phyloP scores from a whole-genome alignment of 2,797 vertebrate species.

The Aeoliscus strigatus region DNA sequence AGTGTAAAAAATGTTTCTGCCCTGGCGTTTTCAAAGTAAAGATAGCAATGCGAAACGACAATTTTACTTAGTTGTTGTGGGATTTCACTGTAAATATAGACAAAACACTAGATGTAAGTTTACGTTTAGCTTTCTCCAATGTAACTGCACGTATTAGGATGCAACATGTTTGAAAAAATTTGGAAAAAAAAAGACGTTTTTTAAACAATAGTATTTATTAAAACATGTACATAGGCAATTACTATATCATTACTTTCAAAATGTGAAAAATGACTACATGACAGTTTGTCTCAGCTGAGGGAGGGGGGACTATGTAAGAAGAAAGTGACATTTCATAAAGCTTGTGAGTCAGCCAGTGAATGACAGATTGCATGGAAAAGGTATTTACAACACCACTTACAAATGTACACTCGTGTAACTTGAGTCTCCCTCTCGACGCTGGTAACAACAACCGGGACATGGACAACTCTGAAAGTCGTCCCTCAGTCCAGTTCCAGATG shows the following conservation, averaged over 20 bases:
- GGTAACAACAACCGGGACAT: conserved; percentile 8
- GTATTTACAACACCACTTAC: conserved; percentile 55
- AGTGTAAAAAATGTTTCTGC: conserved; percentile 14
- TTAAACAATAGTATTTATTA: conserved; percentile 62
- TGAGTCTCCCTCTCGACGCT: conserved; percentile 13
- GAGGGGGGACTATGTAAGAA: conserved; percentile 25
- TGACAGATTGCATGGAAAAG: conserved; percentile 43
- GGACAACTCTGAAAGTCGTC: not conserved
- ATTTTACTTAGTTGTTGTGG: no score
- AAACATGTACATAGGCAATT: conserved; percentile 59
- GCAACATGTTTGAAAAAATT: no score
- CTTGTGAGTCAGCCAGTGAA: conserved; percentile 37
- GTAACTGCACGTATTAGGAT: no score
- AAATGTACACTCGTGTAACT: conserved; percentile 33
- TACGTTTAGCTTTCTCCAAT: no score
- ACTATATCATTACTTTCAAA: conserved; percentile 56
- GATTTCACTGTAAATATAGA: no score
- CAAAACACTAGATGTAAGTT: no score
- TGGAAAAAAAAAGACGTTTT: conserved; percentile 20
- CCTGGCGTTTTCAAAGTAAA: not conserved
- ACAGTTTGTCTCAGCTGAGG: conserved; percentile 37
- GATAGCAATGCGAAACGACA: no score
- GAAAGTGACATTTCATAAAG: conserved; percentile 24
- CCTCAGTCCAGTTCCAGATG: not conserved
- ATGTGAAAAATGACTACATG: conserved; percentile 50